Conservation (phyloP, 1,140 invertebrate species). For the Zaprionus capensis region DNA sequence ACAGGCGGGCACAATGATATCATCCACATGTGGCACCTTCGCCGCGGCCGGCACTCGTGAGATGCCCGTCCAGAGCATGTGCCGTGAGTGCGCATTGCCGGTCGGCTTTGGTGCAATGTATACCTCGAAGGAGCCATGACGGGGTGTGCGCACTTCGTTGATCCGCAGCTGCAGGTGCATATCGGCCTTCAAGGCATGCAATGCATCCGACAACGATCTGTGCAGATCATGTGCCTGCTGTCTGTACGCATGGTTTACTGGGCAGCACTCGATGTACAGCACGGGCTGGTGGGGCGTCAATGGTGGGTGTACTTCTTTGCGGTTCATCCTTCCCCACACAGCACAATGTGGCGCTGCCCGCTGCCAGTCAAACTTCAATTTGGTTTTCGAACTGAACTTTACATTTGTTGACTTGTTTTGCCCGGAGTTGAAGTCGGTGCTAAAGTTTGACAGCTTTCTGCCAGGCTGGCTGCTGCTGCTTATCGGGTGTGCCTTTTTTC, state of each 20-base stretch:
- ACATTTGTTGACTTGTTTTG: neutral
- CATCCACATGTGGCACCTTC: slow-evolving; percentile 67
- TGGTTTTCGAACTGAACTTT: slow-evolving; percentile 3
- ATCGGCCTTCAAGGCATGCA: slow-evolving; percentile 42
- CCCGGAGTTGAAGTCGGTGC: neutral
- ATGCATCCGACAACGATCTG: slow-evolving; percentile 39
- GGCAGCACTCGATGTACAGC: slow-evolving; percentile 71
- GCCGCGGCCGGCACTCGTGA: slow-evolving; percentile 55
- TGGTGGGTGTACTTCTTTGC: neutral
- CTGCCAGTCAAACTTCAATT: slow-evolving; percentile 1
- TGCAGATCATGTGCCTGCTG: slow-evolving; percentile 52
- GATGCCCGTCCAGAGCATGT: slow-evolving; percentile 66
- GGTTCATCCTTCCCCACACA: neutral
- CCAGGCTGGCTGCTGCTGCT: slow-evolving; percentile 8
- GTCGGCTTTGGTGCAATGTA: slow-evolving; percentile 46
- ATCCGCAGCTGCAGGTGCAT: slow-evolving; percentile 63
- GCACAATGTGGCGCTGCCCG: neutral
- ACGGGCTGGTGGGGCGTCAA: slow-evolving; percentile 60
- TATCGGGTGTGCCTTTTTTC: neutral
- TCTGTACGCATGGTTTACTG: slow-evolving; percentile 33
- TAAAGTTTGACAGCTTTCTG: slow-evolving; percentile 34
- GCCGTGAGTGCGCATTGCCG: slow-evolving; percentile 11
- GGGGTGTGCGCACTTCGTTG: slow-evolving; percentile 49
- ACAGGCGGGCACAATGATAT: slow-evolving; percentile 54
- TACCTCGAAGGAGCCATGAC: slow-evolving; percentile 68